Percentiles rank a stretch among this genome's conserved stretches.
These are phyloP conservation scores for Acanthosepion lycidas DNA, from an alignment of 2,888 invertebrate genomes.

Conservation along the genomic window DNA sequence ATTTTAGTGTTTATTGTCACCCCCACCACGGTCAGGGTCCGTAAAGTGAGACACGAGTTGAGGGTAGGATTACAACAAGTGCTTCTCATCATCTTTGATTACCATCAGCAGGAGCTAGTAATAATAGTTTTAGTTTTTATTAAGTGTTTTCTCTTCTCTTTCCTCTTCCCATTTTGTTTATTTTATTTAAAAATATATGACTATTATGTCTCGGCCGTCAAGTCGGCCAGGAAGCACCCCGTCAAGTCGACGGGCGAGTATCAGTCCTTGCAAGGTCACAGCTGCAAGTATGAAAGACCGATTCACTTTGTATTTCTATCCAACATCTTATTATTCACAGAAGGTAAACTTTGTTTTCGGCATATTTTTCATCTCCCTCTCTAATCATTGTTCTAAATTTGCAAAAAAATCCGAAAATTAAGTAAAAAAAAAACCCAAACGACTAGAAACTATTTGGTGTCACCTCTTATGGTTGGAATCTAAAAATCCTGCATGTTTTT, in stretches of 20 bases:
- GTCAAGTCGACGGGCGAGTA: conserved; percentile 42
- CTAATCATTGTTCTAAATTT: neutral
- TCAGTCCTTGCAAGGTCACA: conserved; percentile 46
- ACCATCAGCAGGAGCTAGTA: neutral
- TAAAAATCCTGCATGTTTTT: no score
- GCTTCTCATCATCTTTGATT: neutral
- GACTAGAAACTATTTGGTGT: neutral
- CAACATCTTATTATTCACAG: conserved; percentile 69
- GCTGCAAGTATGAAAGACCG: conserved; percentile 43
- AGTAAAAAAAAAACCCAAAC: neutral
- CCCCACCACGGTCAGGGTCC: neutral
- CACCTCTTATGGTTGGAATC: no score
- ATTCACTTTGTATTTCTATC: conserved; percentile 63
- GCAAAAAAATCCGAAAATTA: neutral
- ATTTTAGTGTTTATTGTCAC: neutral
- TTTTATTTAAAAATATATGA: neutral
- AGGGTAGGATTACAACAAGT: no score
- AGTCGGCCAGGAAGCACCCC: conserved; percentile 40
- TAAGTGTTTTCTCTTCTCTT: neutral
- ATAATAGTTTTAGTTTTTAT: neutral
- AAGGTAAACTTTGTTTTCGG: conserved; percentile 56
- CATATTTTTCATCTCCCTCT: neutral
- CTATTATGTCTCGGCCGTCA: conserved; percentile 39
- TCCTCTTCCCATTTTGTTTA: neutral
- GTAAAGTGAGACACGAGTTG: neutral